A percentile compares a stretch with the other conserved stretches of the same genome.
These are phyloP conservation scores for Tyrophagus putrescentiae DNA, from an alignment of 1,140 invertebrate species.

Conservation along the genomic window DNA sequence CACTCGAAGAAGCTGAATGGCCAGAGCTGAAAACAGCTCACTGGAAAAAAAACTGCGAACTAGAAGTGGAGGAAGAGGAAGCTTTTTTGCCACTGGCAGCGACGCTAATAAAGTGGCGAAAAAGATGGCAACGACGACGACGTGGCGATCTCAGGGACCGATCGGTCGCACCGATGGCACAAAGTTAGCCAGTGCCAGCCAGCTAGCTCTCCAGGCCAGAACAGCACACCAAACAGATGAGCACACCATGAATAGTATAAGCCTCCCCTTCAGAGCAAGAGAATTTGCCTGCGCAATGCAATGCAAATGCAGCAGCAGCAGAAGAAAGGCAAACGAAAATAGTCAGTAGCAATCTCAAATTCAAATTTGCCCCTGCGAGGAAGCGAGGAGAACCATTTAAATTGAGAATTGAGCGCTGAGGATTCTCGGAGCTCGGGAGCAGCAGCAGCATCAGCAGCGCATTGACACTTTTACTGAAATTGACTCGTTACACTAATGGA, in stretches of 20 bases:
- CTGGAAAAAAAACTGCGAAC: too few relatives aligned
- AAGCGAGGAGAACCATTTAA: too few relatives aligned
- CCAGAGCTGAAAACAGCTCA: too few relatives aligned
- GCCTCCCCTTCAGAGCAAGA: neutral
- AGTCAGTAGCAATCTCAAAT: neutral
- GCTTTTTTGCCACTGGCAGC: neutral
- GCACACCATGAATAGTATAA: too few relatives aligned
- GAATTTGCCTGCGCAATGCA: neutral
- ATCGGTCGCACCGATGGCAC: neutral
- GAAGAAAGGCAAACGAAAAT: too few relatives aligned
- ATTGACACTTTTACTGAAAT: conserved; percentile 9
- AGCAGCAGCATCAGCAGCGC: neutral
- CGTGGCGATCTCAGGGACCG: neutral
- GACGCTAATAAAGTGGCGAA: neutral
- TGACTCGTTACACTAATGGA: conserved; percentile 15
- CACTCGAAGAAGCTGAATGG: neutral
- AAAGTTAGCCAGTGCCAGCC: too few relatives aligned
- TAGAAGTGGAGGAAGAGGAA: too few relatives aligned
- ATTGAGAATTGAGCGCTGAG: conserved; percentile 1
- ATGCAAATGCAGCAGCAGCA: conserved; percentile 6
- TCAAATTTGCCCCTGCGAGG: conserved; percentile 11
- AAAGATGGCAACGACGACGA: neutral
- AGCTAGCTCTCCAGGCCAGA: too few relatives aligned
- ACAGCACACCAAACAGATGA: too few relatives aligned
- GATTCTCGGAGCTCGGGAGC: neutral